Base-by-base conservation (phyloP, 2,113 vertebrate species). In the Peromyscus polionotus region DNA sequence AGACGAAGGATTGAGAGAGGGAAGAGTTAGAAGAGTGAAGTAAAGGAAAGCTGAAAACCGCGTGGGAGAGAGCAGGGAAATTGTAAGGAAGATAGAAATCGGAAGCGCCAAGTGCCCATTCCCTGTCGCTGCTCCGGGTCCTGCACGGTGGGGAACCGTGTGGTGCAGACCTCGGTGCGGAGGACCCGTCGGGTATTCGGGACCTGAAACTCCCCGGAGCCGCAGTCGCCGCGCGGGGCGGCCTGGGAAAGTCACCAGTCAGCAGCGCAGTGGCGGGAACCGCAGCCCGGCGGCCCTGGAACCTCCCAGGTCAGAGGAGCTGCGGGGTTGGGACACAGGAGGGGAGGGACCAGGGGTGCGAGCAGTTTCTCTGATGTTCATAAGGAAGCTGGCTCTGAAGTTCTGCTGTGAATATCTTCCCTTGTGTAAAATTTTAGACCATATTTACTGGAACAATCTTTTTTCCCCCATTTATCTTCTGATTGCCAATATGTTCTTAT, bases 161-260 rank as follows among this genome's bases (percentile, higher is more conserved):
- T 26, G 22, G 54, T 61, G 57, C 80, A 61, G 54, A 81, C 36
- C 80, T 8, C 22, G 57, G 22, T 17, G 31, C 48, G 1, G 28
- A 36, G 17, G 28, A 11, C 28, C 2, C 28, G 75, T 48, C 4
- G 54, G 48, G 61, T 11, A 1, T 36, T 8, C 20, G 19, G n/a
- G 72, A 12, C 3, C 8, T 5, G 19, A n/a, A n/a, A n/a, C 19
- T n/a, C 9, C 0, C 28, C 0, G 57, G 12, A 26, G 11, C 20
- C 20, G 19, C 36, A 24, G 54, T 57, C 2, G 20, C 80, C 20
- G 20, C 36, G 36, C 36, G 11, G 33, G 19, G 54, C 5, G 22
- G 13, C 54, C 54, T 39, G 54, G 22, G 80, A 24, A 13, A 26
- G 57, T 36, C 68, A 8, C 33, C 13, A 81, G 36, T 36, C 68